Conservation (phyloP, 2,113 vertebrate genomes). For the Hydrolagus affinis region DNA sequence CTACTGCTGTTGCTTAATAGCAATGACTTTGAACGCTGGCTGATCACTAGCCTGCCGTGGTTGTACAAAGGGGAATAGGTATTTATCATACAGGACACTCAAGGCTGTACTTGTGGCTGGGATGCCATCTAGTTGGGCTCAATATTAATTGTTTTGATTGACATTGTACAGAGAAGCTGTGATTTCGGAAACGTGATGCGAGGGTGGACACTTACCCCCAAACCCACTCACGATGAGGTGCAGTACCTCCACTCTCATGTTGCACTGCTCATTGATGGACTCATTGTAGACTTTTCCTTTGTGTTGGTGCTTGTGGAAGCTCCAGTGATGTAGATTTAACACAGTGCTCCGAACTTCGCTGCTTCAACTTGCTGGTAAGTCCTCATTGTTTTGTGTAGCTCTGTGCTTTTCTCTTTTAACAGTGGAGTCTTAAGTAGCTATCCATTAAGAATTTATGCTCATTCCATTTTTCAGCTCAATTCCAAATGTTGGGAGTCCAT, state of each 20-base stretch:
- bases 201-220: too few species aligned
- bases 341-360: constrained; percentile 13
- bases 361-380: constrained; percentile 30
- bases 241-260: not conserved
- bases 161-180: constrained; percentile 15
- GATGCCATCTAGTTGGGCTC: not conserved
- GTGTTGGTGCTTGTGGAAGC: constrained; percentile 17
- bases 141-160: constrained; percentile 1
- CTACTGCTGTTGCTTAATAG: constrained; percentile 10
- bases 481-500: too few species aligned
- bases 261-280: constrained; percentile 15
- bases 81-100: not conserved
- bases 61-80: constrained; percentile 13
- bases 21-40: constrained; percentile 11
- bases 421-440: not conserved
- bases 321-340: constrained; percentile 23
- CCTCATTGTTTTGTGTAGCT: not conserved
- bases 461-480: too few species aligned
- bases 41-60: not conserved
- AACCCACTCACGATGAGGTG: not conserved
- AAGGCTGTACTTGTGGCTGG: not conserved
- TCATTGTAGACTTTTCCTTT: constrained; percentile 1
- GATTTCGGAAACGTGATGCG: not conserved
- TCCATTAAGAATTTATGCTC: too few species aligned
- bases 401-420: not conserved